These are phyloP conservation scores for Sepioteuthis lessoniana DNA, from an alignment of 2,888 invertebrate species.

Conservation along the genomic window DNA sequence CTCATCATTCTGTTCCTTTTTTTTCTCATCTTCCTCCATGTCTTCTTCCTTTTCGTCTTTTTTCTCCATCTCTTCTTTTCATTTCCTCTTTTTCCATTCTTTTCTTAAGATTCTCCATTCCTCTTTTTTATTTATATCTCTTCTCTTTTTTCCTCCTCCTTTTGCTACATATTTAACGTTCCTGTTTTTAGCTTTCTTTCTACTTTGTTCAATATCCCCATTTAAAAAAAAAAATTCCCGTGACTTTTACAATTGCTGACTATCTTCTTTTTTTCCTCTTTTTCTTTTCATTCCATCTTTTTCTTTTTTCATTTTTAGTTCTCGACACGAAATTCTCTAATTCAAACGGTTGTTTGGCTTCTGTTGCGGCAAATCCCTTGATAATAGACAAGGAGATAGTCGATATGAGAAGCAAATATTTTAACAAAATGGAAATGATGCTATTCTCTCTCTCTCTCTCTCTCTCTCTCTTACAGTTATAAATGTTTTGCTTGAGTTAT, in stretches of 20 bases:
- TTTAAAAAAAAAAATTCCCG: no score
- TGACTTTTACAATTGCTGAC: no score
- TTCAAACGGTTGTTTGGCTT: not conserved
- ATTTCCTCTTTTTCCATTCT: not conserved
- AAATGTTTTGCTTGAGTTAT: no score
- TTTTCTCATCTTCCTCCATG: not conserved
- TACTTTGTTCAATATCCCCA: not conserved
- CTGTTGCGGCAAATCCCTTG: not conserved
- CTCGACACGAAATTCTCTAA: not conserved
- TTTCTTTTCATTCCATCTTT: not conserved
- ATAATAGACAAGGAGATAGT: not conserved
- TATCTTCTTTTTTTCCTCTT: not conserved
- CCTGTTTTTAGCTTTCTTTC: accelerated
- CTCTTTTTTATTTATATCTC: no score
- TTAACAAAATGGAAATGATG: not conserved
- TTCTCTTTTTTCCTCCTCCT: no score
- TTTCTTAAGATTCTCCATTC: not conserved
- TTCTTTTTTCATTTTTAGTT: no score
- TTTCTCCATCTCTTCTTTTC: not conserved
- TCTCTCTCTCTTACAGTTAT: no score
- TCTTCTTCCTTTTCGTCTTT: not conserved
- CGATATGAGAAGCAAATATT: not conserved
- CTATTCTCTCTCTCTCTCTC: no score
- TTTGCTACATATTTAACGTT: not conserved
- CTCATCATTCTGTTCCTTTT: not conserved